These are phyloP conservation scores for Dendrolimus pini DNA, from an alignment of 2,888 invertebrate genomes.

Conservation along the genomic window DNA sequence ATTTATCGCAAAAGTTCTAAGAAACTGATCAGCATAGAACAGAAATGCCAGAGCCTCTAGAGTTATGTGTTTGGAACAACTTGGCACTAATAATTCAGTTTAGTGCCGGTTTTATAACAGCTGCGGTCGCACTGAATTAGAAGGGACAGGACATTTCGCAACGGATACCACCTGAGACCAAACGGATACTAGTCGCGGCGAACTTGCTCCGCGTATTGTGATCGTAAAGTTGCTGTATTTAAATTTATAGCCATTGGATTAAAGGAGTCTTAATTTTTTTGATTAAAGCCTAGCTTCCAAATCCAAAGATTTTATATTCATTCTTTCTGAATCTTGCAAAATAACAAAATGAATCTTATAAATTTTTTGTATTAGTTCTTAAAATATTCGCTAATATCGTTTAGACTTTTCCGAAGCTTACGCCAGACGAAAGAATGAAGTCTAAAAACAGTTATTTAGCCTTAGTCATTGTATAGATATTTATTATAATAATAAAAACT, in stretches of 20 bases:
- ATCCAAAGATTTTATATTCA: too few relatives aligned
- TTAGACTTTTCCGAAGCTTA: too few relatives aligned
- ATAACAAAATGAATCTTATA: too few relatives aligned
- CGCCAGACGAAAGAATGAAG: too few relatives aligned
- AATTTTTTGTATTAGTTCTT: too few relatives aligned
- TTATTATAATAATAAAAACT: too few relatives aligned
- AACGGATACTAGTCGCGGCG: neutral
- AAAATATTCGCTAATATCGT: too few relatives aligned
- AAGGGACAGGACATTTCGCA: constrained; percentile 57
- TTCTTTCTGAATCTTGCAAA: too few relatives aligned
- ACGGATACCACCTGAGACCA: constrained; percentile 52
- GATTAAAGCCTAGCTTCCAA: too few relatives aligned
- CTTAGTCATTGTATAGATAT: too few relatives aligned
- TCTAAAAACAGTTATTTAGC: too few relatives aligned
- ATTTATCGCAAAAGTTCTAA: neutral
- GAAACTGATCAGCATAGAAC: neutral
- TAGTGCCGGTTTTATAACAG: constrained; percentile 26
- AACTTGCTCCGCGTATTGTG: constrained; percentile 12
- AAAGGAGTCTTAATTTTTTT: too few relatives aligned
- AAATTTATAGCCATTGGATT: neutral
- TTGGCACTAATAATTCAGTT: constrained; percentile 4
- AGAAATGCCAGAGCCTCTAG: neutral
- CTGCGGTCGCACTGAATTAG: constrained; percentile 43
- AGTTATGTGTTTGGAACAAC: neutral
- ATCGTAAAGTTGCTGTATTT: constrained; percentile 7